Evolutionary conservation across 2,113 vertebrate species (phyloP), one percentile per base, ranked within the genome.

Genomic region (Pyrgilauda ruficollis): DNA sequence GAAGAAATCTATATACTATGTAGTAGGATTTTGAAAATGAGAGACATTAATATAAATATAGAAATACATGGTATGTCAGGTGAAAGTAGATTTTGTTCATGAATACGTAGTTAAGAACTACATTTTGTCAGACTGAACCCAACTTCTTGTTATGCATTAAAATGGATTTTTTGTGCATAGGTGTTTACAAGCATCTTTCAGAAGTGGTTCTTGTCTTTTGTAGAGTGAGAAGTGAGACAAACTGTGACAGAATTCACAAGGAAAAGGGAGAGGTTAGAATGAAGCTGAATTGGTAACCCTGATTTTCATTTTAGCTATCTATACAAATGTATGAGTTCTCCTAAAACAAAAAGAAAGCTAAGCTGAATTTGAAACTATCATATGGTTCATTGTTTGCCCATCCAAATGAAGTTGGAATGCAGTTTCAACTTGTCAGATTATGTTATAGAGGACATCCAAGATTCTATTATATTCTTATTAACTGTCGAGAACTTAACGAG

Each of bases 401-500:
- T 94, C 94, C 84, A 97, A 96, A 96, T 97, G 96, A 92, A 96
- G 96, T 95, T 97, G 93, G 94, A 50, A 76, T 86, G 86, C 80
- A 96, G 88, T 95, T 97, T 97, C 96, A 97, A 87, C 80, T 94
- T 97, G 94, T 96, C 95, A 93, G 94, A 96, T 96, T 97, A 97
- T 95, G 97, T 97, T 96, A 89, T 63, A 95, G 89, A 96, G 94
- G 93, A 96, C 75, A 97, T 80, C 84, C 87, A 97, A 98, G 96
- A 87, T 96, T 96, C 96, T 95, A 96, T 97, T 97, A 97, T 96
- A 93, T 96, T 96, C 97, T 97, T 96, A 96, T 93, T 95, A 96
- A 89, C 94, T 97, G 96, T 97, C 97, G 91, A 90, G 61, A 97
- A 95, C 68, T 87, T 96, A 86, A 97, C 92, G 84, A 93, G 96